Evolutionary conservation across 2,888 invertebrate genomes (phyloP), one percentile per base, ranked within the genome.

Genomic region (Eupithecia pulchellata): DNA sequence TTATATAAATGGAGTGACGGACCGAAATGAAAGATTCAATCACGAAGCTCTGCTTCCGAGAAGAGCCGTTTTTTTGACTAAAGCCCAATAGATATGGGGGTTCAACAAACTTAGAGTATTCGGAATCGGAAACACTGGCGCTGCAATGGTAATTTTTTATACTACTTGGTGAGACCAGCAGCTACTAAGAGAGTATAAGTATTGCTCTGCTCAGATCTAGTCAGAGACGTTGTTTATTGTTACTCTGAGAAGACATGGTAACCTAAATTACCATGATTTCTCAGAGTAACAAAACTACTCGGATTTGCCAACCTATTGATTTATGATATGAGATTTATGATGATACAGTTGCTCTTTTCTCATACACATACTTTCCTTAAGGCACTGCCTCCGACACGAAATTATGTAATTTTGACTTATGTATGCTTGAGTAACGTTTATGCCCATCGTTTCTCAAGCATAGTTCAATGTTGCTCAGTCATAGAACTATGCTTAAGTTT

Each of bases 1-100:
- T 14, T 29, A 42, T 68, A 27, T 69, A 52, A 55, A 29, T 64
- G 34, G 82, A 83, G 82, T 84, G 87, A 78, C 79, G 84, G 84
- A 78, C 80, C 82, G 77, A 89, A 88, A 90, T 88, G 89, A 88
- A 89, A 91, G 89, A 91, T 91, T 91, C 91, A 91, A 91, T 91
- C 92, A 91, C 89, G 88, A 85, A 75, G 82, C 83, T 79, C 76
- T 84, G 89, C 85, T 93, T 92, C 91, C 85, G 85, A 90, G 91
- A 92, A 92, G 84, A 80, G 74, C 75, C 71, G 75, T 39, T 81
- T 85, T 88, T 90, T 88, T 86, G 84, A 84, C 81, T 80, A 79
- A 78, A 83, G 82, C 82, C 84, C 84, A 81, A 85, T 83, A 82
- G 82, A 87, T 88, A 88, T 86, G 81, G 8, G 91, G 86, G 88